Evolutionary conservation across 2,113 vertebrate genomes (phyloP).

Genomic region (Aptenodytes patagonicus): DNA sequence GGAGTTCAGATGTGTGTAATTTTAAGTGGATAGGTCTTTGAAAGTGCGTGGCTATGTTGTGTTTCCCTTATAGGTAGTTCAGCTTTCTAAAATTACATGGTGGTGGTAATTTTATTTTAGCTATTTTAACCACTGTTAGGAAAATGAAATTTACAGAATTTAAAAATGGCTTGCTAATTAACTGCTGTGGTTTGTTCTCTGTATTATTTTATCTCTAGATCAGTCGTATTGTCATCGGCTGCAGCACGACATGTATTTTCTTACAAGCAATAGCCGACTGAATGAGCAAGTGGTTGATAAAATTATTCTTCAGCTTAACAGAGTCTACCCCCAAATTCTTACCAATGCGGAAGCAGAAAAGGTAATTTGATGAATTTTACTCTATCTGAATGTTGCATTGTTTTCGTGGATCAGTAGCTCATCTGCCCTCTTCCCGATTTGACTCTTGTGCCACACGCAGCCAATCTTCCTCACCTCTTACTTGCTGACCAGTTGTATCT

Average conservation of each 20-base stretch:
- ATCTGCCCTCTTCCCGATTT: background rate
- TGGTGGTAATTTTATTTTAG: background rate
- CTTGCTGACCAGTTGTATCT: background rate
- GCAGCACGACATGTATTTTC: conserved; percentile 83
- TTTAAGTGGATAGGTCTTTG: background rate
- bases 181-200: background rate
- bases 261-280: conserved; percentile 78
- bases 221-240: conserved; percentile 85
- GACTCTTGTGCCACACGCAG: background rate
- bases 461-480: background rate
- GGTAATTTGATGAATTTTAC: conserved; percentile 67
- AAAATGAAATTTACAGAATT: background rate
- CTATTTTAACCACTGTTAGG: background rate
- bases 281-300: conserved; percentile 90
- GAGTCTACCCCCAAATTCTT: conserved; percentile 96
- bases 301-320: conserved; percentile 93
- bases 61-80: background rate
- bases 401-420: accelerated
- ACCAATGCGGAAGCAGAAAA: conserved; percentile 90
- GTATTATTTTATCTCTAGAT: conserved; percentile 52
- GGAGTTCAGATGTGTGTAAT: background rate
- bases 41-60: background rate
- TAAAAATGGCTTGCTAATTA: background rate
- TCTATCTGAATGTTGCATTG: background rate
- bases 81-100: background rate